phyloP scores from a whole-genome alignment of 1,140 invertebrate genomes.

The Hyphantria cunea region DNA sequence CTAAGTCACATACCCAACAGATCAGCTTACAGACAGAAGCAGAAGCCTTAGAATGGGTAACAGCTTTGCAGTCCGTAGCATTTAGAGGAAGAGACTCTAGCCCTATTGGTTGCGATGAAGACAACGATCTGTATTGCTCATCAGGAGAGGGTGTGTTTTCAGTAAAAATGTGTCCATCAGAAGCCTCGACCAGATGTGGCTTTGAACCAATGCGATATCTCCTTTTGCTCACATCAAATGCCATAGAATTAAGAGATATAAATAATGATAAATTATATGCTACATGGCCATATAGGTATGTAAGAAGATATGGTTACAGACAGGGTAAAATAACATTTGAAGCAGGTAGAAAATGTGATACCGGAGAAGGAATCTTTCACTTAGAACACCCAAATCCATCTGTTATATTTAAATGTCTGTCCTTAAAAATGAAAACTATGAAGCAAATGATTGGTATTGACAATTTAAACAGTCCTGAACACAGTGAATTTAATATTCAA shows the following conservation, averaged over 20 bases:
- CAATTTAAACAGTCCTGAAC: conserved; percentile 85
- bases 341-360: conserved; percentile 93
- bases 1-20: conserved; percentile 87
- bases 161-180: conserved; percentile 89
- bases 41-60: conserved; percentile 89
- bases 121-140: conserved; percentile 93
- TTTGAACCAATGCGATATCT: conserved; percentile 88
- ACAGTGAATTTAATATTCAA: conserved; percentile 88
- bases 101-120: conserved; percentile 88
- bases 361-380: conserved; percentile 92
- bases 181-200: conserved; percentile 88
- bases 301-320: conserved; percentile 91
- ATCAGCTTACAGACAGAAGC: conserved; percentile 87
- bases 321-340: conserved; percentile 93
- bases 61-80: conserved; percentile 90
- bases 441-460: conserved; percentile 89
- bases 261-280: conserved; percentile 85
- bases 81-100: conserved; percentile 87
- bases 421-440: conserved; percentile 92
- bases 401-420: conserved; percentile 90
- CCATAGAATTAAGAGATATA: conserved; percentile 87
- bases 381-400: conserved; percentile 90
- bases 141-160: conserved; percentile 90
- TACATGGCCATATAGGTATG: conserved; percentile 94
- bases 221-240: conserved; percentile 87